A percentile compares a stretch with the other conserved stretches of the same genome.
Evolutionary conservation across 2,888 invertebrate genomes (phyloP).

Genomic region (Phytoseiulus persimilis): DNA sequence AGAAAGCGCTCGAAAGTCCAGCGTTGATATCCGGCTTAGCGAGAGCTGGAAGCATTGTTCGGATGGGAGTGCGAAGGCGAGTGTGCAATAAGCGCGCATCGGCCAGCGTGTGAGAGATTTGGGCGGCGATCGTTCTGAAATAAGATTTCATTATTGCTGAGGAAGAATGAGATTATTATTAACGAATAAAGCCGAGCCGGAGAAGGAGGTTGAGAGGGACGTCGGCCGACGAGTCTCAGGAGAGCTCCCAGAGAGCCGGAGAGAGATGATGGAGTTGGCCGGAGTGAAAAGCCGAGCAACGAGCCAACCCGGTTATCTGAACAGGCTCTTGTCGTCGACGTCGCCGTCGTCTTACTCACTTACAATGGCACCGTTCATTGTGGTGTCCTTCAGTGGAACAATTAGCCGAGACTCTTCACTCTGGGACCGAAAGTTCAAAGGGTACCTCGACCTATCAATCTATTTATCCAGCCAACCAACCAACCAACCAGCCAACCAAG

Average conservation of each 20-base stretch:
- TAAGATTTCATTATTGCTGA: neutral
- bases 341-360: neutral
- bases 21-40: neutral
- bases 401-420: constrained; percentile 23
- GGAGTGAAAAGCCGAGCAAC: neutral
- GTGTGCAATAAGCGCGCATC: neutral
- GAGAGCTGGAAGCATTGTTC: neutral
- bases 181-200: neutral
- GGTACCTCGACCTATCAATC: neutral
- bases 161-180: neutral
- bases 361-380: neutral
- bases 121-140: neutral
- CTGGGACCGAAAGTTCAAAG: neutral
- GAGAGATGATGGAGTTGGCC: neutral
- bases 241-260: neutral
- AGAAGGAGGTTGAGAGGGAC: neutral
- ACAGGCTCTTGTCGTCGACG: constrained; percentile 5
- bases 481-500: neutral
- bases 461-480: neutral
- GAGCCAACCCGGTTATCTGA: neutral
- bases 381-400: constrained; percentile 34
- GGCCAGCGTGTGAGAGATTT: neutral
- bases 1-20: neutral
- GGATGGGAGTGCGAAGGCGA: neutral
- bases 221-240: neutral